Evolutionary conservation across 1,140 invertebrate species (phyloP).

Genomic region (Arion vulgaris): DNA sequence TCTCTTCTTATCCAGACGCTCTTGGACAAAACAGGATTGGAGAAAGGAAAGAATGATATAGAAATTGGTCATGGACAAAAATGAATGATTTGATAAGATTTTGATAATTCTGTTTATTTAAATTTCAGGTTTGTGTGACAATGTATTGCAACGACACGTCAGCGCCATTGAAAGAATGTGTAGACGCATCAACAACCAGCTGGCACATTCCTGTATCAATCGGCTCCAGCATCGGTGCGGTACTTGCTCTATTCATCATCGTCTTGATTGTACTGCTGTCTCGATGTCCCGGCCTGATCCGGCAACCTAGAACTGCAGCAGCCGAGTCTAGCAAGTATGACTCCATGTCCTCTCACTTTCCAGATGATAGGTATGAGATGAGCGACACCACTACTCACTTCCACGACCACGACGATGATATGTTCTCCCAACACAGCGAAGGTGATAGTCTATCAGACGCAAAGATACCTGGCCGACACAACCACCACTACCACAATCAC

Average conservation of each 20-base stretch:
- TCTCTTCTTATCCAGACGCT: too few relatives aligned
- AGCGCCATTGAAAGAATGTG: slow-evolving; percentile 53
- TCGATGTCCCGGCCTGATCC: slow-evolving; percentile 53
- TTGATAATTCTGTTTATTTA: too few relatives aligned
- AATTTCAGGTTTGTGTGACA: slow-evolving; percentile 58
- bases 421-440: slow-evolving; percentile 50
- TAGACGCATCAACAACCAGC: slow-evolving; percentile 63
- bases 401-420: slow-evolving; percentile 53
- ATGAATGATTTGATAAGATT: too few relatives aligned
- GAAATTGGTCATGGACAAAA: too few relatives aligned
- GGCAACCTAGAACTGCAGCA: slow-evolving; percentile 51
- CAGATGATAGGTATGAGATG: slow-evolving; percentile 58
- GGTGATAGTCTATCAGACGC: slow-evolving; percentile 29
- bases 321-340: slow-evolving; percentile 60
- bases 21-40: too few relatives aligned
- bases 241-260: slow-evolving; percentile 65
- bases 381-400: slow-evolving; percentile 64
- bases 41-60: too few relatives aligned
- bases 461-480: background rate
- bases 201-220: slow-evolving; percentile 69
- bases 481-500: background rate
- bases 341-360: slow-evolving; percentile 63
- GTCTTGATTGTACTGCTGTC: slow-evolving; percentile 65
- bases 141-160: slow-evolving; percentile 59
- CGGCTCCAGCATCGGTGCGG: slow-evolving; percentile 67